These are phyloP conservation scores for Lasioglossum figueresi DNA, from an alignment of 2,888 invertebrate species.

Conservation along the genomic window DNA sequence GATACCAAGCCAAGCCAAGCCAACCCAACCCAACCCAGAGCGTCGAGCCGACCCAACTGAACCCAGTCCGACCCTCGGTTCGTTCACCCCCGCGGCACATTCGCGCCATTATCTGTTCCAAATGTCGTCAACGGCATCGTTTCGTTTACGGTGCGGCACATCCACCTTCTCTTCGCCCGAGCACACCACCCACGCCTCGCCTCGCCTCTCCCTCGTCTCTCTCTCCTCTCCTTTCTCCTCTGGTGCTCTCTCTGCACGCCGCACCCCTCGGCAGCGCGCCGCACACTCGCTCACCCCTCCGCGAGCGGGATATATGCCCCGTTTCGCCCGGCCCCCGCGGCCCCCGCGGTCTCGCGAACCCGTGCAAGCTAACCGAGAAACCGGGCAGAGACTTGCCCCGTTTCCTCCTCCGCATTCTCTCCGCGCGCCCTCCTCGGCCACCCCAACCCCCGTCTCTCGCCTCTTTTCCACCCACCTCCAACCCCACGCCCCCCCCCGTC, in stretches of 20 bases:
- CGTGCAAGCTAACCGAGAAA: slow-evolving; percentile 67
- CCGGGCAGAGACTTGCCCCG: slow-evolving; percentile 61
- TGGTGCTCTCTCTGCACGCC: slow-evolving; percentile 32
- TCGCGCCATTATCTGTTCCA: slow-evolving; percentile 84
- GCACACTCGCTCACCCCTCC: slow-evolving; percentile 30
- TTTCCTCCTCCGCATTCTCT: slow-evolving; percentile 51
- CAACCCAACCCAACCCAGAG: slow-evolving; percentile 76
- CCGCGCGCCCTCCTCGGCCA: slow-evolving; percentile 25
- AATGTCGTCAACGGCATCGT: slow-evolving; percentile 83
- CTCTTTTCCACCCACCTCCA: slow-evolving; percentile 20
- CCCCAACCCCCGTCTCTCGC: slow-evolving; percentile 10
- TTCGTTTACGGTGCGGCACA: slow-evolving; percentile 80
- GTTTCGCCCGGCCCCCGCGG: slow-evolving; percentile 40
- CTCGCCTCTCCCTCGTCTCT: slow-evolving; percentile 29
- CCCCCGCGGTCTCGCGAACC: slow-evolving; percentile 60
- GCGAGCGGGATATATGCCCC: slow-evolving; percentile 49
- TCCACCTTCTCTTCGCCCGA: slow-evolving; percentile 65
- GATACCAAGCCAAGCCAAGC: slow-evolving; percentile 80
- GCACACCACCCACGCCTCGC: slow-evolving; percentile 46
- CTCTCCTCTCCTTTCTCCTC: not conserved
- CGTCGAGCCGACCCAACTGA: slow-evolving; percentile 72
- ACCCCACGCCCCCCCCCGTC: slow-evolving; percentile 5
- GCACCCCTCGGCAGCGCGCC: slow-evolving; percentile 23
- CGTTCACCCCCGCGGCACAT: slow-evolving; percentile 84
- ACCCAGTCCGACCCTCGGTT: slow-evolving; percentile 82